Percentiles rank a stretch among this genome's conserved stretches.
Evolutionary conservation across 35 echinoderm and acorn worm genomes (phyloP).

Genomic region (Apostichopus japonicus): DNA sequence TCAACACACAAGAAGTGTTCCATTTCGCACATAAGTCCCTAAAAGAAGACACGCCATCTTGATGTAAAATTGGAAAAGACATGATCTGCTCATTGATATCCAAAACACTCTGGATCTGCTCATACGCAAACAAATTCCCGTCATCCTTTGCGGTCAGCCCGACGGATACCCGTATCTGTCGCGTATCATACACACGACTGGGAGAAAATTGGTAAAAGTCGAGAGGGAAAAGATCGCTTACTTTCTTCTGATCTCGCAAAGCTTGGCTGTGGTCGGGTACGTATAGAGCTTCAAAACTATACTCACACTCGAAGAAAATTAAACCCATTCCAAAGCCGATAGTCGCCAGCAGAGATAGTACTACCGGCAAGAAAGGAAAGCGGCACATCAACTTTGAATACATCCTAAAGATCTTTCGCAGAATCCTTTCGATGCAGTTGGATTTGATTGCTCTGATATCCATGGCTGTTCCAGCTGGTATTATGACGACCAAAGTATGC

Average conservation of each 20-base stretch:
- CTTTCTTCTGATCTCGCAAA: neutral
- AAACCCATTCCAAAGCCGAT: neutral
- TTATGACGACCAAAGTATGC: too few relatives aligned
- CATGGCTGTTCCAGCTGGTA: neutral
- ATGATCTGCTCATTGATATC: neutral
- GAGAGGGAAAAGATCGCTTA: neutral
- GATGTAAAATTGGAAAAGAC: neutral
- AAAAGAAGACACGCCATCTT: neutral
- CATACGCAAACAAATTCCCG: neutral
- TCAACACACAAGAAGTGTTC: neutral
- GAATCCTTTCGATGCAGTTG: constrained; percentile 2
- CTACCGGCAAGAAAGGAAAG: neutral
- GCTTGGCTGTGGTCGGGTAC: neutral
- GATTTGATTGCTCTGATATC: neutral
- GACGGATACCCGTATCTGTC: neutral
- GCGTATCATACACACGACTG: neutral
- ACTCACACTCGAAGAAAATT: neutral
- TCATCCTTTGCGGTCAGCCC: constrained; percentile 1
- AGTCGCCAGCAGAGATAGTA: neutral
- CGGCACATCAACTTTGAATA: neutral
- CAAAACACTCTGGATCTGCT: neutral
- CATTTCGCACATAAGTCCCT: neutral
- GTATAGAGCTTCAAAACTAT: neutral
- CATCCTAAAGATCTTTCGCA: neutral
- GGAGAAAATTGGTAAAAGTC: neutral